Conservation (phyloP, 2,888 invertebrate species). For the Drosophila borealis region DNA sequence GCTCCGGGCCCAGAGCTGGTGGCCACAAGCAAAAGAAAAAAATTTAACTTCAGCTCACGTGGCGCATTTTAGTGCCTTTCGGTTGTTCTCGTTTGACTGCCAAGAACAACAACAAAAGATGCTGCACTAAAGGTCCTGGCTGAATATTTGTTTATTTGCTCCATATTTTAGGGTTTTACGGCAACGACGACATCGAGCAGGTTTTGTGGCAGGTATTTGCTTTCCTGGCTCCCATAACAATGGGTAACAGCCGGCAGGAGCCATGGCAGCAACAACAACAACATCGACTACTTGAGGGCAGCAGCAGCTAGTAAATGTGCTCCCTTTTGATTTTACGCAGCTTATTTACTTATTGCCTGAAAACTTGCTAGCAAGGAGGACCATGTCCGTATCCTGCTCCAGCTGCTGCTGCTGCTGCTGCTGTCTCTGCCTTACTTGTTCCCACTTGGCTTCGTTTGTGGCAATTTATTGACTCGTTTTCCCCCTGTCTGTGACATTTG, state of each 20-base stretch:
- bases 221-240: slow-evolving; percentile 50
- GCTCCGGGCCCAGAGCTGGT: no score
- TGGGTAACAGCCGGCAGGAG: slow-evolving; percentile 18
- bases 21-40: slow-evolving; percentile 1
- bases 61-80: slow-evolving; percentile 73
- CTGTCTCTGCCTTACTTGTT: no score
- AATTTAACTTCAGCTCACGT: slow-evolving; percentile 79
- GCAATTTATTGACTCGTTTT: slow-evolving; percentile 75
- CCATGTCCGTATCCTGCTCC: slow-evolving; percentile 2
- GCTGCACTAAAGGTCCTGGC: slow-evolving; percentile 50
- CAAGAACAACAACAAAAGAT: slow-evolving; percentile 19
- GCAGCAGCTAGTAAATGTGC: slow-evolving; percentile 42
- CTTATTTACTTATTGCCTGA: slow-evolving; percentile 77
- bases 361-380: slow-evolving; percentile 54
- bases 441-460: slow-evolving; percentile 43
- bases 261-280: slow-evolving; percentile 35
- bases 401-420: no score
- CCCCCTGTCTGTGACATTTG: slow-evolving; percentile 55
- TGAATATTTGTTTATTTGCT: slow-evolving; percentile 80
- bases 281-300: slow-evolving; percentile 23
- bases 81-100: slow-evolving; percentile 38
- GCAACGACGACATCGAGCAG: slow-evolving; percentile 78
- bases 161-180: slow-evolving; percentile 80
- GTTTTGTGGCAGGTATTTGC: slow-evolving; percentile 79
- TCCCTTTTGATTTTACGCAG: slow-evolving; percentile 76